Evolutionary conservation across 2,113 vertebrate species (phyloP), one percentile per base, ranked within the genome.

Genomic region (Phycodurus eques): DNA sequence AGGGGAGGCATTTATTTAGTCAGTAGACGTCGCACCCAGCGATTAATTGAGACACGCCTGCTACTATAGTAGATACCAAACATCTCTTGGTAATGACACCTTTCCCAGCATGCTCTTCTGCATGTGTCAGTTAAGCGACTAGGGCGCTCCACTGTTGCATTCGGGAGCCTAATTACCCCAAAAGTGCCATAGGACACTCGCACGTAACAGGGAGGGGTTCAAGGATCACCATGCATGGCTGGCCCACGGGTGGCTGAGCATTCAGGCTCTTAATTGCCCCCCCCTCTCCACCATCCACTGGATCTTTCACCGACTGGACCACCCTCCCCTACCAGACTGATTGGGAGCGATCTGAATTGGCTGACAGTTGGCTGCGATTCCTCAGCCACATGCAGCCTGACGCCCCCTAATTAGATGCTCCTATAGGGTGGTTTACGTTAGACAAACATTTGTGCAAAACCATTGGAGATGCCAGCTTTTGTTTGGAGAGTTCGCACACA

Each of bases 341-440:
- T 87, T 90, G 89, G 42, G 75, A 83, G 76, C 71, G 69, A 88
- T 86, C 83, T 81, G 80, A 85, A 89, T 83, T 68, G 78, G 85
- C 87, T 92, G 88, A 93, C 91, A 92, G 88, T 92, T 90, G 89
- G 90, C 84, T 88, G 87, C 92, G 89, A 88, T 88, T 91, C 88
- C 83, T 83, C 87, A 84, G 89, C 87, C 90, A 85, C 90, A 89
- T 89, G 87, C 86, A 86, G 85, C 70, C 81, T 85, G 83, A 88
- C 87, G 87, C 80, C 75, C 14, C 82, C 84, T 91, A 92, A 93
- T 92, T 93, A 92, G 89, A 90, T 85, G 87, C 88, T 85, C 79
- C 84, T 89, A 89, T 90, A 90, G 86, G 86, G 88, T 74, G 83
- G 83, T 89, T 90, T 90, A 87, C 87, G 89, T 90, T 90, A 86